Percentiles rank a stretch among this genome's conserved stretches.
Conservation (phyloP, 92 coral and sea anemone genomes). For the Porites divaricata region DNA sequence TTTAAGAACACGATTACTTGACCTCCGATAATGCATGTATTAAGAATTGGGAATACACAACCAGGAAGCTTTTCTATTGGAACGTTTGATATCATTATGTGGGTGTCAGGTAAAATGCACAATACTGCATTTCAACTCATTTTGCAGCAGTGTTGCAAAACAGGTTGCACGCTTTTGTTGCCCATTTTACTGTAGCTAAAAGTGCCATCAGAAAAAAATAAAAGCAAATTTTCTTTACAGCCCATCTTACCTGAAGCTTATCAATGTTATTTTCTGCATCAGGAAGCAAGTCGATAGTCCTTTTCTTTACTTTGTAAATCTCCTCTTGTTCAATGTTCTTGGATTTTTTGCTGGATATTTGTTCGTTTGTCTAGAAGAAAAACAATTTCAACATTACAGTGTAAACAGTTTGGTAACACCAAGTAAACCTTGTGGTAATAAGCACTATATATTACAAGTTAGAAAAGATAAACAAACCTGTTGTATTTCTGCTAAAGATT, state of each 20-base stretch:
- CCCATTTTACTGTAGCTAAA: too few relatives aligned
- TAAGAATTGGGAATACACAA: too few relatives aligned
- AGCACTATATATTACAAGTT: too few relatives aligned
- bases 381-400: background rate
- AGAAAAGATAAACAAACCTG: constrained; percentile 60
- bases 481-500: constrained; percentile 80
- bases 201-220: too few relatives aligned
- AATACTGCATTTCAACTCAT: too few relatives aligned
- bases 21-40: too few relatives aligned
- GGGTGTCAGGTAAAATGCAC: too few relatives aligned
- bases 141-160: too few relatives aligned
- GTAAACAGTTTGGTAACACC: background rate
- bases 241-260: constrained; percentile 76
- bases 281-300: constrained; percentile 93
- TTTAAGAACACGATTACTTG: too few relatives aligned
- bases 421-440: background rate
- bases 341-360: constrained; percentile 64
- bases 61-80: too few relatives aligned
- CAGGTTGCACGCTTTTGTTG: too few relatives aligned
- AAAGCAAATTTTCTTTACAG: background rate
- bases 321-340: constrained; percentile 90
- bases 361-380: constrained; percentile 79
- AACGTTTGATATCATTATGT: too few relatives aligned
- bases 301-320: constrained; percentile 91
- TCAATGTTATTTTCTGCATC: constrained; percentile 97